A percentile compares a stretch with the other conserved stretches of the same genome.
phyloP scores from a whole-genome alignment of 2,888 invertebrate species.

The Drosophila merina region DNA sequence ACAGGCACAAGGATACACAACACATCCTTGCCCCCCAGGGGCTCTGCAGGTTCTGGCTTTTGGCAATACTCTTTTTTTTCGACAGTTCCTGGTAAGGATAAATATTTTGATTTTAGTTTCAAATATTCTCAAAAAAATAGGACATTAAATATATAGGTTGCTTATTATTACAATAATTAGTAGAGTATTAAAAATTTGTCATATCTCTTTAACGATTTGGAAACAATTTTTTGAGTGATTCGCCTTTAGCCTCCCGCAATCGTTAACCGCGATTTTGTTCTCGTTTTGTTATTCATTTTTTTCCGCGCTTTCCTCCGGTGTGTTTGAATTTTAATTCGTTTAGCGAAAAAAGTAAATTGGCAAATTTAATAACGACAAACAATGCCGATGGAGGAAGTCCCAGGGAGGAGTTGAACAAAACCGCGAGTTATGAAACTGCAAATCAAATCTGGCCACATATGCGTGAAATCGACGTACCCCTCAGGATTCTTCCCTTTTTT shows the following conservation, averaged over 20 bases:
- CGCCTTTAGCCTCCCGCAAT: constrained; percentile 59
- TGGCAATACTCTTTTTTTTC: constrained; percentile 23
- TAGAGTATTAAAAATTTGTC: background rate
- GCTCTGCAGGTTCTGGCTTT: constrained; percentile 11
- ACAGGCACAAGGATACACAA: constrained; percentile 40
- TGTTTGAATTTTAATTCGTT: constrained; percentile 70
- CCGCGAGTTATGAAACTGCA: constrained; percentile 50
- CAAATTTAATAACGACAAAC: constrained; percentile 78
- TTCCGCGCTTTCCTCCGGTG: constrained; percentile 23
- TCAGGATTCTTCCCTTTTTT: constrained; percentile 33
- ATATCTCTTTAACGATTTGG: background rate
- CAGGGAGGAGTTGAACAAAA: background rate
- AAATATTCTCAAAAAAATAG: background rate
- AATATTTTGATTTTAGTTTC: background rate
- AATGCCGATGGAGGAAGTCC: constrained; percentile 25
- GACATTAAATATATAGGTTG: no score
- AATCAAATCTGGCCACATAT: constrained; percentile 78
- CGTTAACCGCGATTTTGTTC: constrained; percentile 68
- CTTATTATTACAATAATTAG: no score
- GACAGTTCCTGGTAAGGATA: background rate
- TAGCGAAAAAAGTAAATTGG: constrained; percentile 64
- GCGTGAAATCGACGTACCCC: constrained; percentile 66
- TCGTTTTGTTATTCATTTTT: constrained; percentile 43
- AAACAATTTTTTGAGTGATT: constrained; percentile 11
- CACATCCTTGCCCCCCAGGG: constrained; percentile 19